These are phyloP conservation scores for Petaurus breviceps DNA, from an alignment of 2,113 vertebrate genomes.

Conservation along the genomic window DNA sequence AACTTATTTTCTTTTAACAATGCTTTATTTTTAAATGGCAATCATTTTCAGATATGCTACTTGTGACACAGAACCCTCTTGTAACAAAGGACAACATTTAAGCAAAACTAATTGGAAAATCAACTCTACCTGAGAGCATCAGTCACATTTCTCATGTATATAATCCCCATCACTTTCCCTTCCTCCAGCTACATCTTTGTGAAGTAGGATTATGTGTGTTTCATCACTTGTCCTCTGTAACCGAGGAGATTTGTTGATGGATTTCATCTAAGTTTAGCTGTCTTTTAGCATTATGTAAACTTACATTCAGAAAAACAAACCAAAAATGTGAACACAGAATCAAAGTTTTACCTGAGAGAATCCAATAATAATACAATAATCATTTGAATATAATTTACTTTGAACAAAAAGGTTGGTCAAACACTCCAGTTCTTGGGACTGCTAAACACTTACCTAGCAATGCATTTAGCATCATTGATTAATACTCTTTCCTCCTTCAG, in stretches of 20 bases:
- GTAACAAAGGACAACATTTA: background rate
- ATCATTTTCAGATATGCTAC: background rate
- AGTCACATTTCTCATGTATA: background rate
- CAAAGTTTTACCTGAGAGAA: background rate
- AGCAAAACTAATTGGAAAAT: background rate
- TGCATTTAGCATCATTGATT: background rate
- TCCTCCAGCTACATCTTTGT: background rate
- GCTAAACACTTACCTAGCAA: background rate
- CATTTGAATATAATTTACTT: background rate
- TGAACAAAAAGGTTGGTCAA: constrained; percentile 30
- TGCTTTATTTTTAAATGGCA: background rate
- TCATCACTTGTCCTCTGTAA: background rate
- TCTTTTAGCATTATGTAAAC: background rate
- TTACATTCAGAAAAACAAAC: constrained; percentile 18
- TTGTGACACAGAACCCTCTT: background rate
- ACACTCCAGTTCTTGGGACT: background rate
- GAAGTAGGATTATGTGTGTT: background rate
- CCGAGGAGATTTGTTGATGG: background rate
- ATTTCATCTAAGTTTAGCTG: background rate
- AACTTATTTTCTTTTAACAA: background rate
- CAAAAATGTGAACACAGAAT: background rate
- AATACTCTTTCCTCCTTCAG: background rate
- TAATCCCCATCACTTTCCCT: background rate
- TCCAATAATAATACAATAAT: background rate
- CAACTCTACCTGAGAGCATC: background rate